Conservation (phyloP, 1,140 invertebrate genomes). For the Drosophila bocki region DNA sequence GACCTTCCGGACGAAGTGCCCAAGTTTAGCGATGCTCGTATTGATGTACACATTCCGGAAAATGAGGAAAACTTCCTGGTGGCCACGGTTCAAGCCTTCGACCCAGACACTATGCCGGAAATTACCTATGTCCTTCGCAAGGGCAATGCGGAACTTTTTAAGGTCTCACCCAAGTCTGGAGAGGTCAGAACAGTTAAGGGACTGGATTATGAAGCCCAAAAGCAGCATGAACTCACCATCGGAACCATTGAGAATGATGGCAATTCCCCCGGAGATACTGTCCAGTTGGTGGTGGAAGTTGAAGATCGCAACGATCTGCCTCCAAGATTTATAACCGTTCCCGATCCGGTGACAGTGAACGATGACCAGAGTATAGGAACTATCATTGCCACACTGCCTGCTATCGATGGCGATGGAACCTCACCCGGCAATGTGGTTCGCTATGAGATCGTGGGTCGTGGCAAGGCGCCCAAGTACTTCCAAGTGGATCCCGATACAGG, state of each 20-base stretch:
- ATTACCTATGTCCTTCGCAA: slow-evolving; percentile 94
- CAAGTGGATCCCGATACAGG: slow-evolving; percentile 94
- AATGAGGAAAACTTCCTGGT: slow-evolving; percentile 92
- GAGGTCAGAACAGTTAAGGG: slow-evolving; percentile 90
- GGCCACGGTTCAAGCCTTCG: slow-evolving; percentile 89
- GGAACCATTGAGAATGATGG: slow-evolving; percentile 93
- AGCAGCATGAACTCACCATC: slow-evolving; percentile 90
- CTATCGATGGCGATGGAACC: slow-evolving; percentile 93
- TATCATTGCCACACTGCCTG: slow-evolving; percentile 91
- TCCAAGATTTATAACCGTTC: slow-evolving; percentile 93
- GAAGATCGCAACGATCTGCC: slow-evolving; percentile 94
- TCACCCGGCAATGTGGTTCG: slow-evolving; percentile 91
- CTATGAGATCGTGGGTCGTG: slow-evolving; percentile 93
- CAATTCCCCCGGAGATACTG: slow-evolving; percentile 89
- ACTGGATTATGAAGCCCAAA: slow-evolving; percentile 92
- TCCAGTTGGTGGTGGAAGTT: slow-evolving; percentile 91
- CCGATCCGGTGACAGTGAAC: slow-evolving; percentile 92
- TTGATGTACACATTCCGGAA: slow-evolving; percentile 93
- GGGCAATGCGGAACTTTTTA: slow-evolving; percentile 92
- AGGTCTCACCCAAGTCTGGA: slow-evolving; percentile 92
- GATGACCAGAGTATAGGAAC: slow-evolving; percentile 93
- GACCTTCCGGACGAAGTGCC: slow-evolving; percentile 95
- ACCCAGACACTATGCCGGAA: slow-evolving; percentile 92
- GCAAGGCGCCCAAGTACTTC: slow-evolving; percentile 93
- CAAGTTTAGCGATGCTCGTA: slow-evolving; percentile 90